Base-by-base conservation (phyloP, 2,113 vertebrate genomes). In the Poeciliopsis prolifica region DNA sequence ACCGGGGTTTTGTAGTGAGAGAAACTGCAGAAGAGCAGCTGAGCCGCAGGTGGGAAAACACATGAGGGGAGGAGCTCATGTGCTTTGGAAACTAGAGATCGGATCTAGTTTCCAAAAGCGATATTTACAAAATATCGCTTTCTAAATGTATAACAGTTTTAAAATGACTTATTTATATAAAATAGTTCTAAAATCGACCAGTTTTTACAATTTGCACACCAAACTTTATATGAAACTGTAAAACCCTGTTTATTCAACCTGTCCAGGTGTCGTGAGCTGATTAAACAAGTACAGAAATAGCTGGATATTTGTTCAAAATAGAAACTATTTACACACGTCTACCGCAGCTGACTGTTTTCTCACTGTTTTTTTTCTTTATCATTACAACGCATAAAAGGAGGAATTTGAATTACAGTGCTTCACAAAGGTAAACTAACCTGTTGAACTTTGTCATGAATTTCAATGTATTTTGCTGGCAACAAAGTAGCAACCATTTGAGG, bases 1-100 rank as follows among this genome's bases (percentile, higher is more conserved):
- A 77, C 76, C 77, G 64, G 75, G 70, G 79, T 81, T 81, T 84
- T 86, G 84, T 75, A 80, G 87, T 88, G 86, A 77, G 84, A 90
- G 19, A 86, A 68, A 76, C 68, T 69, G 80, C 31, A 86, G 83
- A 69, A 73, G 69, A 75, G 72, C 76, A 73, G 83, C 84, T 80
- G 80, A 78, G 71, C 68, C 13, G 37, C 37, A 29, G 82, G 70
- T 68, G 82, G 61, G 78, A 30, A 65, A 76, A 73, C 81, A 42
- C 65, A 54, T 65, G 84, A 37, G 69, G 71, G 77, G 17, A 79
- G 74, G 61, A 33, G 33, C n/a, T n/a, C n/a, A n/a, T n/a, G n/a
- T n/a, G n/a, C n/a, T n/a, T n/a, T n/a, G n/a, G n/a, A n/a, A n/a
- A n/a, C n/a, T n/a, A n/a, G n/a, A n/a, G n/a, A n/a, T n/a, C n/a